Percentiles rank a stretch among this genome's conserved stretches.
Conservation (phyloP, 2,888 invertebrate species). For the Patella ulyssiponensis region DNA sequence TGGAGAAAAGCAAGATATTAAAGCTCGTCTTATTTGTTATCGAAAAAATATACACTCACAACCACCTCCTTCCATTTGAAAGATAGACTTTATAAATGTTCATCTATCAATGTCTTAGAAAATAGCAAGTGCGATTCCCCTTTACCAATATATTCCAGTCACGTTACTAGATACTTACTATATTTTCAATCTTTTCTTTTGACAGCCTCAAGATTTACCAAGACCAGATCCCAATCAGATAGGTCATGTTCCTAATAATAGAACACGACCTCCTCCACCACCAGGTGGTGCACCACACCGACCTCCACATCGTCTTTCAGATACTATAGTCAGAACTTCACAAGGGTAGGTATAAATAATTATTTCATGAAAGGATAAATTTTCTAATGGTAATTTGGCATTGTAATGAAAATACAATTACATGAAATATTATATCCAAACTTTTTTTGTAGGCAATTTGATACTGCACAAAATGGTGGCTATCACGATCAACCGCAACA, state of each 20-base stretch:
- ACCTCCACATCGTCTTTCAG: slow-evolving; percentile 76
- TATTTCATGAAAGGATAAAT: background rate
- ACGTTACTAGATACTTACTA: too few species aligned
- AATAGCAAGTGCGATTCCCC: too few species aligned
- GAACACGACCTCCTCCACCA: slow-evolving; percentile 20
- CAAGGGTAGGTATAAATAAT: slow-evolving; percentile 46
- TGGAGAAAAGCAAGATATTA: too few species aligned
- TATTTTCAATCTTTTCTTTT: too few species aligned
- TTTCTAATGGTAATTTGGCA: background rate
- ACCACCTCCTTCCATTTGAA: too few species aligned
- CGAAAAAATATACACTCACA: too few species aligned
- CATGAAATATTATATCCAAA: background rate
- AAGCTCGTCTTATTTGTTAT: too few species aligned
- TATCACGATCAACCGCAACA: background rate
- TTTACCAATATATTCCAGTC: too few species aligned
- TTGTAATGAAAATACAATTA: too few species aligned
- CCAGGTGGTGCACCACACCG: slow-evolving; percentile 53
- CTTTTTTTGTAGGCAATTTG: slow-evolving; percentile 33
- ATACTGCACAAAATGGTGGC: slow-evolving; percentile 36
- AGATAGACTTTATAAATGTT: too few species aligned
- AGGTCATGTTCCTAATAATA: slow-evolving; percentile 24
- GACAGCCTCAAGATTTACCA: slow-evolving; percentile 18
- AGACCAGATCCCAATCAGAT: slow-evolving; percentile 25
- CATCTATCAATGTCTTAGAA: too few species aligned
- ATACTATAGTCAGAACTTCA: slow-evolving; percentile 72